These are phyloP conservation scores for Caerostris darwini DNA, from an alignment of 1,140 invertebrate species.

Conservation along the genomic window DNA sequence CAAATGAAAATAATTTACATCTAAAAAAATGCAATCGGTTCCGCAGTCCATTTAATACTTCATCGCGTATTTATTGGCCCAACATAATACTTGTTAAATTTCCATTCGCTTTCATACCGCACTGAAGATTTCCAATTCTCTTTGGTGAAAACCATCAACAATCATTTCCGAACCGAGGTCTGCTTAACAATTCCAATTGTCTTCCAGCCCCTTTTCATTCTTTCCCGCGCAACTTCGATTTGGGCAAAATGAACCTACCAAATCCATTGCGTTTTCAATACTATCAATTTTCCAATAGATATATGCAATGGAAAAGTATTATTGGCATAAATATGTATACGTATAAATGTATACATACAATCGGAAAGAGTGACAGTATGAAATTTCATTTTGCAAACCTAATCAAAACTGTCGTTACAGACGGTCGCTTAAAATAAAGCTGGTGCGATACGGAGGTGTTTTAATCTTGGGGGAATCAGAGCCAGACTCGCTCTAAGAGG, in stretches of 20 bases:
- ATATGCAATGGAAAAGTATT: background rate
- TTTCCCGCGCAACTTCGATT: background rate
- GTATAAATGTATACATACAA: too few relatives aligned
- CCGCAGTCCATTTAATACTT: too few relatives aligned
- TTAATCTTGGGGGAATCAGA: conserved; percentile 15
- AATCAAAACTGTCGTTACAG: conserved; percentile 23
- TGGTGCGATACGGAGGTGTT: background rate
- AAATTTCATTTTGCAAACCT: conserved; percentile 24
- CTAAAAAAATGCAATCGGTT: too few relatives aligned
- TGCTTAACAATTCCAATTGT: background rate
- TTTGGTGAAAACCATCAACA: too few relatives aligned
- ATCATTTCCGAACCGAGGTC: background rate
- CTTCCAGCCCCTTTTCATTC: background rate
- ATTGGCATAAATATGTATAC: too few relatives aligned
- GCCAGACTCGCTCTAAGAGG: background rate
- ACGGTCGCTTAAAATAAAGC: conserved; percentile 10
- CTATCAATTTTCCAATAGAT: background rate
- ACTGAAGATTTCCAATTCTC: too few relatives aligned
- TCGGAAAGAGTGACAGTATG: background rate
- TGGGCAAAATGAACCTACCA: background rate
- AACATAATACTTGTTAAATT: too few relatives aligned
- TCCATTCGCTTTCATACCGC: too few relatives aligned
- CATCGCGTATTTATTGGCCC: too few relatives aligned
- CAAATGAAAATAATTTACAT: too few relatives aligned
- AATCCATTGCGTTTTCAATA: background rate